Evolutionary conservation across 2,113 vertebrate species (phyloP).

Genomic region (Clarias gariepinus): DNA sequence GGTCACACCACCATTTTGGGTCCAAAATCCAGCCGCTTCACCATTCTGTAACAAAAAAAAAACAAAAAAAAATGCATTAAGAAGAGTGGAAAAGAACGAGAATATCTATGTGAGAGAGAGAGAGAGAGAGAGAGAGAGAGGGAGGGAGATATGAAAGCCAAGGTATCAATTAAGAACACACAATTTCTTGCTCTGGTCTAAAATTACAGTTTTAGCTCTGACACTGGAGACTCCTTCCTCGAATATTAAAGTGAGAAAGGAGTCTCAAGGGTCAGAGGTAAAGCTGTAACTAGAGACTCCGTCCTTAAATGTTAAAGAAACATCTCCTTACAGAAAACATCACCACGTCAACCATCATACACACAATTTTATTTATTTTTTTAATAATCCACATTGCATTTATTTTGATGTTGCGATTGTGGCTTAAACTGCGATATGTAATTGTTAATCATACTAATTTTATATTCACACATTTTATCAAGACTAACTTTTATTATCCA

Average conservation of each 20-base stretch:
- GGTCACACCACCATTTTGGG: conserved; percentile 90
- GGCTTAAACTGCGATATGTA: too few relatives aligned
- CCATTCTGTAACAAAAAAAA: conserved; percentile 60
- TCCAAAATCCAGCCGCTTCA: conserved; percentile 88
- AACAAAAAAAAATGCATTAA: not conserved
- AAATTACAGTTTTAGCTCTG: not conserved
- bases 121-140: not conserved
- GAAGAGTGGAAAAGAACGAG: not conserved
- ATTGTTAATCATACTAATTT: too few relatives aligned
- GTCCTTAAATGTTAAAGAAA: not conserved
- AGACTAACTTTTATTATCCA: too few relatives aligned
- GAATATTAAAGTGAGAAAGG: too few relatives aligned
- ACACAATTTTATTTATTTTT: too few relatives aligned
- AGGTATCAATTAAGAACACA: not conserved
- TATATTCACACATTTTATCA: too few relatives aligned
- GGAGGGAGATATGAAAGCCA: not conserved
- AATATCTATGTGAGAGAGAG: not conserved
- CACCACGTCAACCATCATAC: not conserved
- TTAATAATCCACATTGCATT: too few relatives aligned
- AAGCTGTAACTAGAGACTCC: too few relatives aligned
- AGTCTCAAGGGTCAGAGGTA: too few relatives aligned
- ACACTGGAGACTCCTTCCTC: not conserved
- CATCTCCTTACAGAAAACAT: not conserved
- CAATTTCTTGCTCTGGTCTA: not conserved
- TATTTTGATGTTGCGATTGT: too few relatives aligned